Evolutionary conservation across 2,888 invertebrate genomes (phyloP), one percentile per base, ranked within the genome.

Genomic region (Serrognathus titanus): DNA sequence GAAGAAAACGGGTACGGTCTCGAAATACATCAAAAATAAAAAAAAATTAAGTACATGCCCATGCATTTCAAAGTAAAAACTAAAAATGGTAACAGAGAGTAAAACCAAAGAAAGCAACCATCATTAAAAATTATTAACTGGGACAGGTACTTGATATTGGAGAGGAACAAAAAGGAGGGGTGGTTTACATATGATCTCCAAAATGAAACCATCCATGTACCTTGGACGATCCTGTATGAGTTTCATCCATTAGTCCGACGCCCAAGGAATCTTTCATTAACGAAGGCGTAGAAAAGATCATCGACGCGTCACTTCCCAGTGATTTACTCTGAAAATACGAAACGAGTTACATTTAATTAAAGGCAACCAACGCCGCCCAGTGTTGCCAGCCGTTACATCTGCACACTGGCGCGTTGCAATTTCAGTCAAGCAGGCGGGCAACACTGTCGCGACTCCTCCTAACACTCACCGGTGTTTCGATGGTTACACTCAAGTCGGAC

Each of bases 251-350:
- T 63, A 86, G 82, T 49, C 85, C 85, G 56, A 83, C 82, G 57
- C 87, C 83, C 47, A 92, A 82, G 4, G 90, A 88, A 70, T 94
- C 88, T 72, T 91, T 90, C 69, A 94, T 85, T 63, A 95, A 90
- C 13, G 93, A 90, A 0, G 95, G 94, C 0, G 95, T 94, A 0
- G 94, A 93, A 75, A 93, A 93, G 67, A 91, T 78, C 49, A 56
- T 55, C 12, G 56, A 59, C 37, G 39, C 53, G 12, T 55, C 56
- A 53, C 48, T 53, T 35, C 59, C 62, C 69, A 94, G 78, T 51
- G 90, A 90, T 82, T 94, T 94, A 76, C 94, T 94, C 92, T 92
- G 83, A 48, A 86, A 86, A 31, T 47, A 45, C 20, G 12, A 31
- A 2, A 12, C 48, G 37, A 54, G 53, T 11, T 47, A 47, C 35